Percentiles rank a stretch among this genome's conserved stretches.
Conservation (phyloP, 2,797 vertebrate species). For the Iguana delicatissima region DNA sequence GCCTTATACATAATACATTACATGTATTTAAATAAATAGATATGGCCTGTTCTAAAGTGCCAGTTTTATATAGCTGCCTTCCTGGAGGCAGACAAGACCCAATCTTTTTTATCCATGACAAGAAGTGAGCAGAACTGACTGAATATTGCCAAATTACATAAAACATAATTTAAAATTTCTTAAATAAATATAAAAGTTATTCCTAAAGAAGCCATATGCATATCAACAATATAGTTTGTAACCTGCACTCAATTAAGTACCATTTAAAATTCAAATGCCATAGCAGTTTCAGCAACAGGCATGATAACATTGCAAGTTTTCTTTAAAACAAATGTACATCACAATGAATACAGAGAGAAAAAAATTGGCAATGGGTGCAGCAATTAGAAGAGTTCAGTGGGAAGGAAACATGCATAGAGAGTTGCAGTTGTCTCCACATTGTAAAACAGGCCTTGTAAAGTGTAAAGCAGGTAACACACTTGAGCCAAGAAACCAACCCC, state of each 20-base stretch:
- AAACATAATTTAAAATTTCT: slow-evolving; percentile 87
- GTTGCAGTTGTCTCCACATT: slow-evolving; percentile 71
- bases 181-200: slow-evolving; percentile 89
- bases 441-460: slow-evolving; percentile 73
- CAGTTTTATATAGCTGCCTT: slow-evolving; percentile 79
- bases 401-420: slow-evolving; percentile 80
- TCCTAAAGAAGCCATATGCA: slow-evolving; percentile 84
- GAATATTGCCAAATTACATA: slow-evolving; percentile 83
- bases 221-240: slow-evolving; percentile 81
- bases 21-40: slow-evolving; percentile 74
- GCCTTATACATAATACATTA: slow-evolving; percentile 43
- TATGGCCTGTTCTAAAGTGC: slow-evolving; percentile 84
- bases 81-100: slow-evolving; percentile 78
- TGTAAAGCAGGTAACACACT: slow-evolving; percentile 75
- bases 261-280: slow-evolving; percentile 78
- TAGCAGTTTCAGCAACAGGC: slow-evolving; percentile 77
- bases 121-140: slow-evolving; percentile 83
- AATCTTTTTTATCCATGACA: slow-evolving; percentile 79
- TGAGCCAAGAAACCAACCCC: slow-evolving; percentile 72
- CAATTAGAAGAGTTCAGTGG: slow-evolving; percentile 68
- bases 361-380: slow-evolving; percentile 71
- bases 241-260: slow-evolving; percentile 82
- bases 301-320: slow-evolving; percentile 75
- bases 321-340: slow-evolving; percentile 78
- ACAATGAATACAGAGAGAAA: slow-evolving; percentile 57